Conservation (phyloP, 2,113 vertebrate species). For the Boleophthalmus pectinirostris region DNA sequence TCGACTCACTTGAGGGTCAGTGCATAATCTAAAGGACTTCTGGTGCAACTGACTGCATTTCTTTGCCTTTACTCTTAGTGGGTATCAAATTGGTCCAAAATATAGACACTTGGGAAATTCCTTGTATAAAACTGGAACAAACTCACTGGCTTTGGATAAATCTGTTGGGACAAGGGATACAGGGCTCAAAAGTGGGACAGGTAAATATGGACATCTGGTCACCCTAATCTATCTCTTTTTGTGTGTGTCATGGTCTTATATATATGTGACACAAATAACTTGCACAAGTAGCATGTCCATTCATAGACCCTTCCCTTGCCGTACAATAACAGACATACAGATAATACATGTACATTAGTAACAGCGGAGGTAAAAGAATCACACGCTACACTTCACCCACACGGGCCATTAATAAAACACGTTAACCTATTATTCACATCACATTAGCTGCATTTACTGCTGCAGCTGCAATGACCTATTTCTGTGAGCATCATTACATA, state of each 20-base stretch:
- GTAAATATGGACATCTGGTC: too few species aligned
- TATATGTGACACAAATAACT: not conserved
- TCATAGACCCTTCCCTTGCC: not conserved
- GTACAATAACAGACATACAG: not conserved
- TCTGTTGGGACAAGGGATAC: too few species aligned
- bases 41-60: too few species aligned
- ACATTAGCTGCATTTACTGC: not conserved
- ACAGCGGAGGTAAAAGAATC: not conserved
- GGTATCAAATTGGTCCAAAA: too few species aligned
- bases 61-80: too few species aligned
- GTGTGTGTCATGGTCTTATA: not conserved
- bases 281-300: not conserved
- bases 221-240: too few species aligned
- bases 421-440: constrained; percentile 1
- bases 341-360: not conserved
- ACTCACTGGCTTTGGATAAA: too few species aligned
- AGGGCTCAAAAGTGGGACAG: too few species aligned
- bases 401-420: not conserved
- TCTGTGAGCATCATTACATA: not conserved
- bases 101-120: too few species aligned
- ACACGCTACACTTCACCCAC: not conserved
- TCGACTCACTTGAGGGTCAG: too few species aligned
- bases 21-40: too few species aligned
- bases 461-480: not conserved
- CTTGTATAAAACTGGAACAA: too few species aligned